These are phyloP conservation scores for Panorpa germanica DNA, from an alignment of 2,888 invertebrate genomes.

Conservation along the genomic window DNA sequence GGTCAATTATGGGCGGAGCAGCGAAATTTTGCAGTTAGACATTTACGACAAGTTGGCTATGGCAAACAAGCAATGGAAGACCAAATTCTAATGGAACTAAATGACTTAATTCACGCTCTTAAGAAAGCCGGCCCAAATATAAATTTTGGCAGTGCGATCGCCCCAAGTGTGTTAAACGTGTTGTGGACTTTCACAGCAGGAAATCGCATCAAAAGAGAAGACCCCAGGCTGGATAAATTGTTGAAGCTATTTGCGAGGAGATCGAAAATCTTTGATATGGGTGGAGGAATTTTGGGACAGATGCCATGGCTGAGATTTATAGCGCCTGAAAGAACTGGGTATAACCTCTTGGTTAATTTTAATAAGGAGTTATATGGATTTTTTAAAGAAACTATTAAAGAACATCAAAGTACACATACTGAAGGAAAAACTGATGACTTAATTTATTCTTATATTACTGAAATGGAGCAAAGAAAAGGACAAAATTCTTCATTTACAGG, in stretches of 20 bases:
- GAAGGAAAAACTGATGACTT: constrained; percentile 30
- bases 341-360: constrained; percentile 31
- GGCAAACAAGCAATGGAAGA: constrained; percentile 32
- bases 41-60: constrained; percentile 32
- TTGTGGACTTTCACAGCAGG: constrained; percentile 41
- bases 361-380: constrained; percentile 32
- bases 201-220: constrained; percentile 24
- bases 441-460: constrained; percentile 40
- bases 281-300: constrained; percentile 34
- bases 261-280: constrained; percentile 33
- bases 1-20: constrained; percentile 35
- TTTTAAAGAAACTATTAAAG: constrained; percentile 33
- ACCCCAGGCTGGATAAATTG: constrained; percentile 24
- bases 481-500: constrained; percentile 26
- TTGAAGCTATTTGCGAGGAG: constrained; percentile 28
- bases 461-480: constrained; percentile 28
- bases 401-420: constrained; percentile 29
- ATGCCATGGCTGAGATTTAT: constrained; percentile 42
- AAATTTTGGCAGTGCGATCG: constrained; percentile 25
- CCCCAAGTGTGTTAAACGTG: constrained; percentile 40
- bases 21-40: constrained; percentile 30
- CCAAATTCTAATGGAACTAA: constrained; percentile 33
- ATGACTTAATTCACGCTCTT: constrained; percentile 21
- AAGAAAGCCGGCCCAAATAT: constrained; percentile 19
- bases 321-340: constrained; percentile 38